A percentile compares a stretch with the other conserved stretches of the same genome.
Conservation (phyloP, 2,888 invertebrate genomes). For the Willowsia nigromaculata region DNA sequence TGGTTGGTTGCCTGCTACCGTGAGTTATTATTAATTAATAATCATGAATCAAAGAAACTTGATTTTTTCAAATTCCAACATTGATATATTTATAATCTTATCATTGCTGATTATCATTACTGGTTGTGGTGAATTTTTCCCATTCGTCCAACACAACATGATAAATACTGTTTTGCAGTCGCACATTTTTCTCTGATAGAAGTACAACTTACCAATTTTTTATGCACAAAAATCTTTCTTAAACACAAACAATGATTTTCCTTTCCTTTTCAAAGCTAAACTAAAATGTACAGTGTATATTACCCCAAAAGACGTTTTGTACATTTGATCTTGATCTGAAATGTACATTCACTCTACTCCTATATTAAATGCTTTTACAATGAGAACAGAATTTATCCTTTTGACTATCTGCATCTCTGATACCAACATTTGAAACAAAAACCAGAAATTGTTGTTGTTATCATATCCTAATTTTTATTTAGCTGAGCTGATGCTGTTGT, state of each 20-base stretch:
- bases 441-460: constrained; percentile 41
- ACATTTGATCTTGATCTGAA: too few species aligned
- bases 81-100: neutral
- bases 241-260: too few species aligned
- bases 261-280: too few species aligned
- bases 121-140: constrained; percentile 51
- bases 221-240: neutral
- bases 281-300: too few species aligned
- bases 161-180: neutral
- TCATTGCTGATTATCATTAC: neutral
- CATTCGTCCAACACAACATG: neutral
- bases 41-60: constrained; percentile 22
- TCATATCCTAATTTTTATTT: constrained; percentile 62
- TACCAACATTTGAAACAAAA: constrained; percentile 27
- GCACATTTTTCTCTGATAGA: neutral
- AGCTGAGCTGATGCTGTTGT: constrained; percentile 67
- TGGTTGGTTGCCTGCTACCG: constrained; percentile 71
- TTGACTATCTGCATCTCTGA: neutral
- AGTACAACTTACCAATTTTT: neutral
- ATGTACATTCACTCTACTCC: neutral
- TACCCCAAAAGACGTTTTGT: too few species aligned
- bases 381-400: constrained; percentile 30
- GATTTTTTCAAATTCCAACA: constrained; percentile 4
- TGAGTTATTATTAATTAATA: constrained; percentile 56
- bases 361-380: constrained; percentile 7